Conservation (phyloP, 2,888 invertebrate genomes). For the Germaria angustata region DNA sequence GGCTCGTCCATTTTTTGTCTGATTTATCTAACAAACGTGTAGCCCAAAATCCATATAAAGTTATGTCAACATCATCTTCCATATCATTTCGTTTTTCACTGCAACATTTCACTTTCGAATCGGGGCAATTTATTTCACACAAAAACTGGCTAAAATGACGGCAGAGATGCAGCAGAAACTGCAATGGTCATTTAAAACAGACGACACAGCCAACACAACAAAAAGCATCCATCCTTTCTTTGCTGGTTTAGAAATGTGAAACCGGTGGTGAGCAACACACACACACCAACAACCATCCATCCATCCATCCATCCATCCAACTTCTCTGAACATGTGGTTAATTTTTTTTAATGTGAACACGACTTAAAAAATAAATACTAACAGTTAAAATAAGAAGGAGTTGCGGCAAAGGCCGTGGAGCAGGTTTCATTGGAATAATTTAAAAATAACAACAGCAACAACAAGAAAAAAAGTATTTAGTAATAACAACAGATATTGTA, state of each 20-base stretch:
- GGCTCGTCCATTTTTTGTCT: too few species aligned
- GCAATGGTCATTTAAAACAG: constrained; percentile 21
- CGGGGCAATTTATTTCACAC: constrained; percentile 25
- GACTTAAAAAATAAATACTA: constrained; percentile 2
- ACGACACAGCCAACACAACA: constrained; percentile 5
- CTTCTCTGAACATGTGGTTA: constrained; percentile 38
- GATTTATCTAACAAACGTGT: too few species aligned
- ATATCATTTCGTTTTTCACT: constrained; percentile 25
- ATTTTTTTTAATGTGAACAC: constrained; percentile 8
- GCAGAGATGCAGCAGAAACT: constrained; percentile 10
- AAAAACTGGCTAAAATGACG: background rate
- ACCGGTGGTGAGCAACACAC: background rate
- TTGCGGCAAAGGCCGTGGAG: background rate
- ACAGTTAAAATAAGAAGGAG: background rate
- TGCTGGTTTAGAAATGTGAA: constrained; percentile 12
- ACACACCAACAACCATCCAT: constrained; percentile 11
- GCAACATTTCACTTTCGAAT: constrained; percentile 61
- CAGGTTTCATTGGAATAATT: constrained; percentile 15
- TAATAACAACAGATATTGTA: constrained; percentile 24
- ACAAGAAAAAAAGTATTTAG: constrained; percentile 21
- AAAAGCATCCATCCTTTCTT: constrained; percentile 42
- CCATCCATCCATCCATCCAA: constrained; percentile 16
- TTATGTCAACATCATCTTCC: constrained; percentile 52
- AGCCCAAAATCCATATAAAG: constrained; percentile 12
- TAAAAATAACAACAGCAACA: background rate